phyloP scores from a whole-genome alignment of 2,797 vertebrate genomes.

The Lepilemur septentrionalis region DNA sequence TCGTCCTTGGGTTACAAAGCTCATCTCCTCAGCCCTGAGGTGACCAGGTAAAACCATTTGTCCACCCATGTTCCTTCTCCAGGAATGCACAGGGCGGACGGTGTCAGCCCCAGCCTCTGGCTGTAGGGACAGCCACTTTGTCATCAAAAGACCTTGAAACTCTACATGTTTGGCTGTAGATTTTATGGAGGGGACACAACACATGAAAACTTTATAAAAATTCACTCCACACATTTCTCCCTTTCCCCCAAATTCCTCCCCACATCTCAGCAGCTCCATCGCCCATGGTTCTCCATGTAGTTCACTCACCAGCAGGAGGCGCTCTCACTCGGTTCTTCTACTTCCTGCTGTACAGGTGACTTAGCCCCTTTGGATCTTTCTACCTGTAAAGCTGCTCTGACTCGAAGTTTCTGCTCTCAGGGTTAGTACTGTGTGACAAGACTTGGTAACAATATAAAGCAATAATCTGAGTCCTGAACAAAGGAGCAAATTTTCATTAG shows the following conservation, averaged over 20 bases:
- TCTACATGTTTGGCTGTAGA: neutral
- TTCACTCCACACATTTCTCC: neutral
- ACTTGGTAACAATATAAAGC: neutral
- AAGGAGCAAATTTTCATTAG: neutral
- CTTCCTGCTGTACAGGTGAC: neutral
- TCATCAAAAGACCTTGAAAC: neutral
- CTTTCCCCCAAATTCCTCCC: neutral
- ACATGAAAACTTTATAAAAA: neutral
- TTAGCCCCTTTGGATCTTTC: neutral
- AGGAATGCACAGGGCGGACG: neutral
- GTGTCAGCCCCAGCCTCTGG: neutral
- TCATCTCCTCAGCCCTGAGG: neutral
- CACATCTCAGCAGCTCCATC: fast-evolving
- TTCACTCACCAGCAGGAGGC: neutral
- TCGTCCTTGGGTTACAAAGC: neutral
- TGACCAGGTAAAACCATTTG: neutral
- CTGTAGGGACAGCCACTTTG: neutral
- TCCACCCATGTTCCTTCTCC: neutral
- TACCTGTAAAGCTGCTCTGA: neutral
- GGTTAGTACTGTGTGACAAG: neutral
- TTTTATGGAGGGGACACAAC: neutral
- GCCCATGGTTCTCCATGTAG: neutral
- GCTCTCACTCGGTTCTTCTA: neutral
- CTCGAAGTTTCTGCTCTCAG: neutral
- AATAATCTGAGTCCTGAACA: neutral